phyloP scores from a whole-genome alignment of 2,888 invertebrate genomes.

The Diarsia rubi region DNA sequence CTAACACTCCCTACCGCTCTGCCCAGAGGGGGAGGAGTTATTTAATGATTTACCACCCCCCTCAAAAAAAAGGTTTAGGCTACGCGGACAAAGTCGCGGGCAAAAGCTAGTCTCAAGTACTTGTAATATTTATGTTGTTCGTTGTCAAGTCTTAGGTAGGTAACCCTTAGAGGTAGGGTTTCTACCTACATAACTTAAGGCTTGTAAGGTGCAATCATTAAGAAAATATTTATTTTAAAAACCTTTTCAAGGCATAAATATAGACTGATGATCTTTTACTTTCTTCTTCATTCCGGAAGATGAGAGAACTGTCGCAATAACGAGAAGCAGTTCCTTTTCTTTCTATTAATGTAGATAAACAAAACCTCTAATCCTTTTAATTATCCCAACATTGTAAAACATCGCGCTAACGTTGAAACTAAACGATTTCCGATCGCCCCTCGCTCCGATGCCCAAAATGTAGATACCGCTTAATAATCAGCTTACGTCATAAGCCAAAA shows the following conservation, averaged over 20 bases:
- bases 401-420: conserved; percentile 14
- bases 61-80: too few relatives aligned
- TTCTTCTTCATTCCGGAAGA: neutral
- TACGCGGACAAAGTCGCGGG: too few relatives aligned
- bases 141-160: neutral
- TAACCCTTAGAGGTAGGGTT: too few relatives aligned
- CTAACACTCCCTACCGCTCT: too few relatives aligned
- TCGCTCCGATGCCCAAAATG: conserved; percentile 33
- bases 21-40: too few relatives aligned
- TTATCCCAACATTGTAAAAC: conserved; percentile 32
- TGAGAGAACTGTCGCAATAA: neutral
- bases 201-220: too few relatives aligned
- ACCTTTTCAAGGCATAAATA: neutral
- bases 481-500: conserved; percentile 59
- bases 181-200: too few relatives aligned
- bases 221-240: too few relatives aligned
- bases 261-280: neutral
- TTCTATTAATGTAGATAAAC: neutral
- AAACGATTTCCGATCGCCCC: conserved; percentile 43
- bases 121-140: neutral
- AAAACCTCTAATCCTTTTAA: conserved; percentile 8
- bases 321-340: neutral
- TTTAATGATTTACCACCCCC: too few relatives aligned
- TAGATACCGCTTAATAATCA: conserved; percentile 48
- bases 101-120: too few relatives aligned